Evolutionary conservation across 2,888 invertebrate genomes (phyloP), one percentile per base, ranked within the genome.

Genomic region (Lumbricus terrestris): DNA sequence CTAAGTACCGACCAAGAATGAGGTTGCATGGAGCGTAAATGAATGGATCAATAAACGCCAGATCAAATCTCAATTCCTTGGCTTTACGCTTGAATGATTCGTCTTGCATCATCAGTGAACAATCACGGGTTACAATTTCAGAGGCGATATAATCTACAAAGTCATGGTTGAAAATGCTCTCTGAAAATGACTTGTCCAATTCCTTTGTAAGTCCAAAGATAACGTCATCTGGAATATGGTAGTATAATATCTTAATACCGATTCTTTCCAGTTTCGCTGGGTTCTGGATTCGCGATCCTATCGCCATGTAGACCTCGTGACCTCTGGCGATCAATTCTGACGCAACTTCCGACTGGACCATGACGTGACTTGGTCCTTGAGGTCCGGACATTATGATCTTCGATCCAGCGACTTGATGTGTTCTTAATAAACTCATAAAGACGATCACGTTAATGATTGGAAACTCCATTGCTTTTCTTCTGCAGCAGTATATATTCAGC

Each of bases 281-380:
- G 0, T 40, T 88, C 11, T 23, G 20, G 11, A 38, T 33, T 11
- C 82, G 37, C n/a, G 54, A 54, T 23, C 82, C 47, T 0, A 90
- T n/a, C 38, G 89, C 42, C 83, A 90, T 82, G 89, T 89, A 42
- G 29, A 91, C 91, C 18, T 91, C 88, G 42, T 91, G 91, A 13
- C 90, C 90, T 47, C 90, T 23, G 33, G 40, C 35, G 37, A 88
- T 88, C 29, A 91, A 89, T 35, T 88, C 90, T 0, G 82, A n/a
- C 4, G 90, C 90, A n/a, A 91, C 38, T 11, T 82, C 20, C 8
- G 82, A n/a, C 34, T 89, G 35, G 20, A 90, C 90, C 83, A 82
- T 35, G 18, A 89, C 42, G 40, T 91, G 91, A 42, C 91, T 89
- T 38, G 11, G 15, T 3, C 33, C 34, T 40, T 82, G 90, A 0